Base-by-base conservation (phyloP, 2,888 invertebrate genomes). In the Leptinotarsa peninsularis region DNA sequence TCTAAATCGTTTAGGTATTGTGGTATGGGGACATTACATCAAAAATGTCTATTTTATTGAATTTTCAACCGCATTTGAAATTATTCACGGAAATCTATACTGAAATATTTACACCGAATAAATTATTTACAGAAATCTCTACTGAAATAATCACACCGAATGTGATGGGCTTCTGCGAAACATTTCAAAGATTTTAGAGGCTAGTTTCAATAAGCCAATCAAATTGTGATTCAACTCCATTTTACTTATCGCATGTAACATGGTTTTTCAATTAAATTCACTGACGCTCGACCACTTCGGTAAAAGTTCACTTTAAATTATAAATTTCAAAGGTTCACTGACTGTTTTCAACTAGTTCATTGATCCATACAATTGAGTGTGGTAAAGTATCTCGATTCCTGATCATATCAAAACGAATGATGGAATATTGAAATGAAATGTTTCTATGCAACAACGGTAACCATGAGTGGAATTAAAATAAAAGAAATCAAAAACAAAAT, bases 311-410 rank as follows among this genome's bases (percentile, higher is more conserved):
- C 77, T 76, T 73, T 73, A 74, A 78, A 80, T 78, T 71, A 73
- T 75, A 76, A 73, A 73, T 76, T 77, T 76, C 67, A 63, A 74
- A 71, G 73, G 74, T 72, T 69, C 13, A 18, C 56, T 69, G 69
- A 56, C 67, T 71, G 74, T 74, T 74, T 77, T 76, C 74, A 77
- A 77, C 76, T 72, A 66, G 70, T 77, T 74, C 66, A 70, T 71
- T 73, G 76, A 76, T 72, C 76, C 71, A 73, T 76, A 27, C 73
- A 67, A 67, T 71, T 76, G 68, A 75, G 70, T 67, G 21, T 21
- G 81, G 81, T 80, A 78, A 81, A 83, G 81, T 81, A 81, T 76
- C 77, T 76, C 76, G 75, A 79, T 80, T 79, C 13, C 43, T 43
- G 43, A 3, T 33, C 10, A 43, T 43, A 43, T 10, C 33, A 10